A percentile compares a stretch with the other conserved stretches of the same genome.
phyloP scores from a whole-genome alignment of 1,140 invertebrate species.

The Leptinotarsa undecemlineata region DNA sequence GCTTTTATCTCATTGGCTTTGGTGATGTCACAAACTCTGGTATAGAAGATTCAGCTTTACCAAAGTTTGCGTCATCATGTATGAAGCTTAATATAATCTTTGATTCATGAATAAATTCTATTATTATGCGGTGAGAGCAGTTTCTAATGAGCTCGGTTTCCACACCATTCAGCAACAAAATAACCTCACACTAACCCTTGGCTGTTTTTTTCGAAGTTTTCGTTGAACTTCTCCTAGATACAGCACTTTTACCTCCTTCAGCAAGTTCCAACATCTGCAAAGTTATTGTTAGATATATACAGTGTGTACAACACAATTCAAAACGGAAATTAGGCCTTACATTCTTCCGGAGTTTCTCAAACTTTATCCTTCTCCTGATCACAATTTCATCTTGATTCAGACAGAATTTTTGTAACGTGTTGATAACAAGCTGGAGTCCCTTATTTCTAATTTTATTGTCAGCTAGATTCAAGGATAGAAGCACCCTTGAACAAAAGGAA shows the following conservation, averaged over 20 bases:
- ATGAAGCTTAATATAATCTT: too few relatives aligned
- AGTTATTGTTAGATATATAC: too few relatives aligned
- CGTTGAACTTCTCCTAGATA: neutral
- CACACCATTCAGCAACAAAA: neutral
- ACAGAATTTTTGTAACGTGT: constrained; percentile 36
- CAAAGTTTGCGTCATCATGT: too few relatives aligned
- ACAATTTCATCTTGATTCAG: constrained; percentile 47
- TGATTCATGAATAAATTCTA: too few relatives aligned
- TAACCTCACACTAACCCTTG: neutral
- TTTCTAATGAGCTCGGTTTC: too few relatives aligned
- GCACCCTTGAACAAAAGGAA: constrained; percentile 19
- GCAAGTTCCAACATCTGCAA: too few relatives aligned
- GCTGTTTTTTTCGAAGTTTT: neutral
- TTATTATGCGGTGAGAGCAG: too few relatives aligned
- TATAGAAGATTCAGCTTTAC: too few relatives aligned
- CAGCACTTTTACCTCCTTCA: neutral
- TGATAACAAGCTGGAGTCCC: constrained; percentile 40
- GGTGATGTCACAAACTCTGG: too few relatives aligned
- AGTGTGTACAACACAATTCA: too few relatives aligned
- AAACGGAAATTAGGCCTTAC: neutral
- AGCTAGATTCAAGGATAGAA: constrained; percentile 49
- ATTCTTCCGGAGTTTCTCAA: constrained; percentile 16
- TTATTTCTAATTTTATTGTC: constrained; percentile 49
- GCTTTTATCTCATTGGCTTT: too few relatives aligned
- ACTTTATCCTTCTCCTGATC: constrained; percentile 31